Conservation (phyloP, 2,888 invertebrate genomes). For the Lepidochrysops patricia region DNA sequence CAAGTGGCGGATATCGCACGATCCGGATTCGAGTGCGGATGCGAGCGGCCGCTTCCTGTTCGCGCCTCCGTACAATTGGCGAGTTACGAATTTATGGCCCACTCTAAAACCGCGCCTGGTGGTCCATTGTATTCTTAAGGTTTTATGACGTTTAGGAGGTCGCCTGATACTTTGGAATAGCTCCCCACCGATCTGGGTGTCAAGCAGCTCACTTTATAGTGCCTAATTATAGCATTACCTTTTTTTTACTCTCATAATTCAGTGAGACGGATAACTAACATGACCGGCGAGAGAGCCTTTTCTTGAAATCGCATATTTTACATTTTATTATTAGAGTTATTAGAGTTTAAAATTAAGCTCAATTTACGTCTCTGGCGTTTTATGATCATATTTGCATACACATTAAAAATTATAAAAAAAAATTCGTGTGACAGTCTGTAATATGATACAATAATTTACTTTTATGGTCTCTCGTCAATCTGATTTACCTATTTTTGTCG, state of each 20-base stretch:
- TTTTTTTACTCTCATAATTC: too few species aligned
- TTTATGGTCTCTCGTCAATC: conserved; percentile 1
- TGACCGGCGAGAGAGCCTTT: conserved; percentile 33
- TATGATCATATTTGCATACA: conserved; percentile 54
- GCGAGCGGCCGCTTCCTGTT: conserved; percentile 64
- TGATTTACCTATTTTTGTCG: conserved; percentile 4
- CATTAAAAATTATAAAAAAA: conserved; percentile 44
- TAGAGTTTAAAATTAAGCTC: conserved; percentile 37
- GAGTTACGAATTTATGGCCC: conserved; percentile 65
- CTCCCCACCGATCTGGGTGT: too few species aligned
- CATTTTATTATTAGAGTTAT: too few species aligned
- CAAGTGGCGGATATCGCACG: conserved; percentile 23
- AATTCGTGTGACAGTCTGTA: conserved; percentile 24
- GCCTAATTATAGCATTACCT: too few species aligned
- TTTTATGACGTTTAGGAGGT: too few species aligned
- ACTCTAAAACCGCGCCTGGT: conserved; percentile 68
- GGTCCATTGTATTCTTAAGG: conserved; percentile 71
- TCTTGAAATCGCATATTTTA: too few species aligned
- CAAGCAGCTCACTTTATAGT: too few species aligned
- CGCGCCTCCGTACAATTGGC: conserved; percentile 72
- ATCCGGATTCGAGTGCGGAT: conserved; percentile 56
- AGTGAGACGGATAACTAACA: too few species aligned
- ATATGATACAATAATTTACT: conserved; percentile 5
- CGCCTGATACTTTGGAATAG: too few species aligned
- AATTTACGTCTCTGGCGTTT: conserved; percentile 50